Percentiles rank a stretch among this genome's conserved stretches.
These are phyloP conservation scores for Nothocercus julius DNA, from an alignment of 2,113 vertebrate genomes.

Conservation along the genomic window DNA sequence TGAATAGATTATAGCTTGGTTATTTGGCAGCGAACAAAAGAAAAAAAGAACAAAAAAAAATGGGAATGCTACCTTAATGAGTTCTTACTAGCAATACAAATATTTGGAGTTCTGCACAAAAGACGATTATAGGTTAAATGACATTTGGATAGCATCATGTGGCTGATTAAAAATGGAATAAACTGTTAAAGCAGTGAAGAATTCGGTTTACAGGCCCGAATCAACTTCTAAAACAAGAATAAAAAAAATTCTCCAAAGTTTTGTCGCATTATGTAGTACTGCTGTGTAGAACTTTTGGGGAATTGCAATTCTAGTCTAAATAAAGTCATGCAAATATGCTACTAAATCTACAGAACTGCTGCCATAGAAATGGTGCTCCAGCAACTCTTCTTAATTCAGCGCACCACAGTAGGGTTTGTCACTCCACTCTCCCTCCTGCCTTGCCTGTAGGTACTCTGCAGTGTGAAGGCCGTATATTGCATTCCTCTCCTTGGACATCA, in stretches of 20 bases:
- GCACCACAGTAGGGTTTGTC: background rate
- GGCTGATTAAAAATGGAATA: conserved; percentile 27
- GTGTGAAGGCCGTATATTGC: background rate
- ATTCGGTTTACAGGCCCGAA: background rate
- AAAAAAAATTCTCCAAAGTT: background rate
- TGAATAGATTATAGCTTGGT: background rate
- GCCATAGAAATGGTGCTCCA: conserved; percentile 19
- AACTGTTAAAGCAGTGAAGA: conserved; percentile 18
- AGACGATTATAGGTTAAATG: background rate
- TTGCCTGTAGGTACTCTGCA: background rate
- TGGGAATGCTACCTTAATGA: background rate
- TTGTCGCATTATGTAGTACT: background rate
- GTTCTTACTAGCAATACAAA: background rate
- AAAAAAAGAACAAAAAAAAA: background rate
- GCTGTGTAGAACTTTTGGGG: background rate
- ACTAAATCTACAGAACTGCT: background rate
- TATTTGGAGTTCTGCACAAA: conserved; percentile 21
- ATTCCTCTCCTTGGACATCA: background rate
- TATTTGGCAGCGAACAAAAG: background rate
- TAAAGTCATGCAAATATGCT: background rate
- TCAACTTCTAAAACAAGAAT: background rate
- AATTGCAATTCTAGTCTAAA: background rate
- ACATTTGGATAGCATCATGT: conserved; percentile 21
- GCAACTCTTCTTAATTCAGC: background rate
- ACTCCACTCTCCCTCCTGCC: background rate